Evolutionary conservation across 2,797 vertebrate species (phyloP), one percentile per base, ranked within the genome.

Genomic region (Cephalopachus bancanus): DNA sequence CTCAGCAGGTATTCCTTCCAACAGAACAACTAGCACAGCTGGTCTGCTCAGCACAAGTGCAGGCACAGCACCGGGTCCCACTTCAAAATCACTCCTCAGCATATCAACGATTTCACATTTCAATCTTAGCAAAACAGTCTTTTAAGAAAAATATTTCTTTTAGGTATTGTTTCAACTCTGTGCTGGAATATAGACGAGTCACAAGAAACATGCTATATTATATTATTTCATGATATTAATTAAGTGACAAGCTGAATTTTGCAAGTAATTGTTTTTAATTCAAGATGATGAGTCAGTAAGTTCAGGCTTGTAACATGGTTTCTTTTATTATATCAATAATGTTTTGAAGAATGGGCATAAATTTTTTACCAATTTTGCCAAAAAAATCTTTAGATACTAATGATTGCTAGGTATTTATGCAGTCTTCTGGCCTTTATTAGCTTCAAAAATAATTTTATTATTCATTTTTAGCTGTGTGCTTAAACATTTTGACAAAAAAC

Each of bases 21-120:
- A 96, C 96, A 98, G 97, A 98, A 98, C 97, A 98, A 98, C 98
- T 93, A 89, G 97, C 98, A 97, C 98, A 98, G 98, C 98, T 98
- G 98, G 98, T 96, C 95, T 98, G 97, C 60, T 95, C 98, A 97
- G 97, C 96, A 96, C 98, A 98, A 98, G 98, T 91, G 97, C 96
- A 97, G 97, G 60, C 98, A 97, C 98, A 98, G 97, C 98, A 98
- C 98, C 96, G 37, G 97, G 98, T 97, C 98, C 98, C 98, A 98
- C 98, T 98, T 98, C 98, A 98, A 97, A 98, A 98, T 98, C 98
- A 98, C 94, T 98, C 97, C 91, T 72, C 91, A 71, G 96, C 93
- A 67, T 69, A 98, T 97, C 98, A 98, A 96, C 93, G 79, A 96
- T 97, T 97, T 97, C 94, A 92, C 10, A 30, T 96, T 98, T 89